These are phyloP conservation scores for Capreolus pygargus DNA, from an alignment of 2,113 vertebrate species.

Conservation along the genomic window DNA sequence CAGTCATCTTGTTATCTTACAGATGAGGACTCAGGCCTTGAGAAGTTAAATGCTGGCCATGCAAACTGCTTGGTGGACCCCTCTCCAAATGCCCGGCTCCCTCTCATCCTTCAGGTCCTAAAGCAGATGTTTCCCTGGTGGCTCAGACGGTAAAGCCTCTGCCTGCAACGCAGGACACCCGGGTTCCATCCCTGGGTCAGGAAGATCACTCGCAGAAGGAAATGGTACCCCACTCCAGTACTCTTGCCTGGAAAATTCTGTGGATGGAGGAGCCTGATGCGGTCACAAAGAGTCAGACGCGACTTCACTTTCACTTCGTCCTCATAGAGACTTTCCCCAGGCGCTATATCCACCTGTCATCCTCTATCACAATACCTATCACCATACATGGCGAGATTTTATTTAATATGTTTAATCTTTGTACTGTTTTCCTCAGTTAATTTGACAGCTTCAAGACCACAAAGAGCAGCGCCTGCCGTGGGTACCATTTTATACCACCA, in stretches of 20 bases:
- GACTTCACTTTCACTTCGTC: not conserved
- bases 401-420: not conserved
- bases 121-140: not conserved
- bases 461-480: not conserved
- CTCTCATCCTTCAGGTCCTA: not conserved
- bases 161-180: not conserved
- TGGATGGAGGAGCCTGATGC: not conserved
- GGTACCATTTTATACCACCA: not conserved
- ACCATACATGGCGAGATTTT: not conserved
- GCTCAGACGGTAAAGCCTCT: not conserved
- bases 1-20: not conserved
- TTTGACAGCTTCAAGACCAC: not conserved
- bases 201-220: not conserved
- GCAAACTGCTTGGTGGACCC: not conserved
- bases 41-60: not conserved
- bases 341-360: no score
- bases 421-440: not conserved
- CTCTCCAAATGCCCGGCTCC: not conserved
- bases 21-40: not conserved
- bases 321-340: not conserved
- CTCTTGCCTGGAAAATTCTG: not conserved
- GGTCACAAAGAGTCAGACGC: not conserved
- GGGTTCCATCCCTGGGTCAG: not conserved
- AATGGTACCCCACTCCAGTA: not conserved
- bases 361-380: not conserved